Base-by-base conservation (phyloP, 2,797 vertebrate genomes). In the Rhadinocentrus ornatus region DNA sequence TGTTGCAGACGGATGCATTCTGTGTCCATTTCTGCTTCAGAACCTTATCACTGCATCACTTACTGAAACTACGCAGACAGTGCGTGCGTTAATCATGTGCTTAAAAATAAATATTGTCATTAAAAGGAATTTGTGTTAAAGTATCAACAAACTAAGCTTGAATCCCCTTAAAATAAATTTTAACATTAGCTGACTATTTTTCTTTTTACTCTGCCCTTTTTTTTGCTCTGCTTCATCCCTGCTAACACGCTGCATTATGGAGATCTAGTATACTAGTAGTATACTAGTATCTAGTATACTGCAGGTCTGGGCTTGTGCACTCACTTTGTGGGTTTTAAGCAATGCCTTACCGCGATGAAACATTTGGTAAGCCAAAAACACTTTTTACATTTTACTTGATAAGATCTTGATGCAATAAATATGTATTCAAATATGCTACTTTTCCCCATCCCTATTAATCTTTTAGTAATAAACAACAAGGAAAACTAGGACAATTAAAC, bases 231-330 rank as follows among this genome's bases (percentile, higher is more conserved):
- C 11, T 74, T 69, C 34, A 13, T 35, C 0, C 18, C 1, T 10
- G 62, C 41, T 24, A 4, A 48, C 24, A 34, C 61, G 22, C 24
- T 31, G 31, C 0, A 0, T 24, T 31, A 1, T 44, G 32, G n/a
- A 58, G 29, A 69, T 5, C n/a, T n/a, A n/a, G n/a, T n/a, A n/a
- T n/a, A n/a, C n/a, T n/a, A n/a, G n/a, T n/a, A n/a, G n/a, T n/a
- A n/a, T n/a, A n/a, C n/a, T n/a, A 50, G 13, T 1, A n/a, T 74
- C 24, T 20, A 1, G 12, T 6, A 1, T 2, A 16, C 0, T 26
- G 66, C 82, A 72, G 44, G 82, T 68, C 29, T 56, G 53, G 24
- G 57, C 84, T 62, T 31, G 75, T 76, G 13, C 2, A 22, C 58
- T 77, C 62, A 22, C 24, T 65, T 76, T 54, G 44, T 50, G 2